phyloP scores from a whole-genome alignment of 2,797 vertebrate species.

The Crenuchus spilurus region DNA sequence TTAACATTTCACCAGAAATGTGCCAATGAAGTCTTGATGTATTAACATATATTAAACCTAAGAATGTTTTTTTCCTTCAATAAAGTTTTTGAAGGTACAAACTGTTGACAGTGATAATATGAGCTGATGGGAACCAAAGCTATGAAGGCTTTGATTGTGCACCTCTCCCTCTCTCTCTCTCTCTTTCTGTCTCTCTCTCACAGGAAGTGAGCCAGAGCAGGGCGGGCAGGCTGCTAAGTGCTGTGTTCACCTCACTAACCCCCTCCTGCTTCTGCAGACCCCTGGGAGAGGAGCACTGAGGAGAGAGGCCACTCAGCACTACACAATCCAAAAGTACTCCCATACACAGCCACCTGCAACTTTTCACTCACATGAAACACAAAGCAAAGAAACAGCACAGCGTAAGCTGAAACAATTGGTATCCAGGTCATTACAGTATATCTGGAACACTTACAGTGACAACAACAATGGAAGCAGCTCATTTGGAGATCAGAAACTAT shows the following conservation, averaged over 20 bases:
- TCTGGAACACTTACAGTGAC: not conserved
- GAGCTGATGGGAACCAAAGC: too few species aligned
- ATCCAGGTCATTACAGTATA: not conserved
- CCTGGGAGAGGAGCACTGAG: constrained; percentile 21
- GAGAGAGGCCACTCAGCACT: constrained; percentile 6
- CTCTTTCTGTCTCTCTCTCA: not conserved
- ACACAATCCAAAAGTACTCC: constrained; percentile 1
- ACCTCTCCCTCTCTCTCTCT: not conserved
- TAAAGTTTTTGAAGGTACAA: too few species aligned
- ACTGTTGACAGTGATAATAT: too few species aligned
- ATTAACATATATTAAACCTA: not conserved
- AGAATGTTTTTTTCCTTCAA: too few species aligned
- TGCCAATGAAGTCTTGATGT: too few species aligned
- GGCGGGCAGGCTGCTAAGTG: constrained; percentile 21
- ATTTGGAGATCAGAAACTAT: not conserved
- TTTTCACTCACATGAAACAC: not conserved
- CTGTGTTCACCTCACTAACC: constrained; percentile 23
- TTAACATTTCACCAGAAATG: too few species aligned
- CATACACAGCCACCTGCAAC: constrained; percentile 13
- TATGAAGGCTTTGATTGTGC: not conserved
- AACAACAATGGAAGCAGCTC: constrained; percentile 1
- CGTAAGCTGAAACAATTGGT: not conserved
- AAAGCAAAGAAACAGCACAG: not conserved
- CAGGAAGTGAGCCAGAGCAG: constrained; percentile 8
- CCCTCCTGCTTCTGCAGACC: constrained; percentile 17